Evolutionary conservation across 2,797 vertebrate genomes (phyloP), one percentile per base, ranked within the genome.

Genomic region (Pygocentrus nattereri): DNA sequence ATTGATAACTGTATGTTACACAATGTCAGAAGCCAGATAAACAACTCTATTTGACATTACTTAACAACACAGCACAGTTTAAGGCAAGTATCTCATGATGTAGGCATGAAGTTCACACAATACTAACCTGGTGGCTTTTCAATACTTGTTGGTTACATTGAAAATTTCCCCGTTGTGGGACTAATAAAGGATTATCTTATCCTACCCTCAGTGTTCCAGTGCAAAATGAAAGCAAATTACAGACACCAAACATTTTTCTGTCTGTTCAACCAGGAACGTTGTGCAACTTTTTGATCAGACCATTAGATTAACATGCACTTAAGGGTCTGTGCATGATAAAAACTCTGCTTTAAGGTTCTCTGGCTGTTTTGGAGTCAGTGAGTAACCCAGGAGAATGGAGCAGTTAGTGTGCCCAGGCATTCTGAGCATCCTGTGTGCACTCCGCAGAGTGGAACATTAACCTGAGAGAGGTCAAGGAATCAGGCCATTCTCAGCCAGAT

Each of bases 381-480:
- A 75, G 79, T 85, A 85, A 87, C 70, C 71, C 50, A 10, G 80
- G 31, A 56, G 19, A 84, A 52, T 62, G 68, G 81, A 67, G 81
- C 61, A 11, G 76, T 4, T 67, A 82, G 80, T 76, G 79, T 85
- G 87, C 49, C 76, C 21, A 50, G 56, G 78, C 83, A 80, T 80
- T 84, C 64, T 78, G 30, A 82, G 82, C 23, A 56, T 82, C 76
- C 56, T 71, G 27, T 73, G 61, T 79, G 59, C 74, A 81, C 30
- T 25, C 38, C 25, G 34, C 4, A 11, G 21, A 73, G 81, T 87
- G 68, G 67, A 88, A 85, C 80, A 88, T 88, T 88, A 88, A 86
- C 87, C 70, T 3, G 6, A 12, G 31, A 49, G 31, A 80, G 87
- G 83, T 83, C 83, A 86, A 59, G 68, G 49, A 84, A 81, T 85